Evolutionary conservation across 2,113 vertebrate genomes (phyloP).

Genomic region (Orcinus orca): DNA sequence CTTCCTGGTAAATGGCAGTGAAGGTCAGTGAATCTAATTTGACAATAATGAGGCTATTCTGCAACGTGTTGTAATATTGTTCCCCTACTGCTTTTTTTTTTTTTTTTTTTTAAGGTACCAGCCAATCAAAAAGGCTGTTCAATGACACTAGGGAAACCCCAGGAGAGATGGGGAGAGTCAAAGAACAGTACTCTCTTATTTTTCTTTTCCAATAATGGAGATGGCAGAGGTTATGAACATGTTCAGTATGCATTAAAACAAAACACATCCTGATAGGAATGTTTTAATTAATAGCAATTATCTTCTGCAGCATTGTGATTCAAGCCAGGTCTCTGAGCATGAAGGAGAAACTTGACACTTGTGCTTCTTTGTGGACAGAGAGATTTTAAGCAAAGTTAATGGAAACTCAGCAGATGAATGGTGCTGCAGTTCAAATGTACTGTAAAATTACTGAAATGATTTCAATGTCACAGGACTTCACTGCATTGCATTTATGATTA

Average conservation of each 20-base stretch:
- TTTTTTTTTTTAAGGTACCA: constrained; percentile 7
- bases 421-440: constrained; percentile 80
- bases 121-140: constrained; percentile 66
- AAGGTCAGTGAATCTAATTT: constrained; percentile 82
- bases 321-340: constrained; percentile 81
- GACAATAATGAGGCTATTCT: constrained; percentile 74
- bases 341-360: constrained; percentile 85
- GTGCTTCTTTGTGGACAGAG: constrained; percentile 69
- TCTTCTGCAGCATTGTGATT: constrained; percentile 74
- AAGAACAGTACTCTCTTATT: constrained; percentile 56
- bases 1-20: constrained; percentile 72
- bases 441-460: constrained; percentile 85
- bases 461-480: constrained; percentile 81
- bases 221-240: constrained; percentile 32
- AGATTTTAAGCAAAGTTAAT: constrained; percentile 83
- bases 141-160: constrained; percentile 71
- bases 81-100: neutral
- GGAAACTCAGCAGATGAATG: constrained; percentile 80
- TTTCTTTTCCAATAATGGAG: constrained; percentile 43
- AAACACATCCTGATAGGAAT: constrained; percentile 71
- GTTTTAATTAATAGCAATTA: constrained; percentile 87
- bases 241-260: constrained; percentile 66
- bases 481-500: constrained; percentile 75
- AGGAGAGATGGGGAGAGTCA: neutral
- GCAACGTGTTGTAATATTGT: neutral